A percentile compares a stretch with the other conserved stretches of the same genome.
These are phyloP conservation scores for Cyphomyrus discorhynchus DNA, from an alignment of 2,113 vertebrate genomes.

Conservation along the genomic window DNA sequence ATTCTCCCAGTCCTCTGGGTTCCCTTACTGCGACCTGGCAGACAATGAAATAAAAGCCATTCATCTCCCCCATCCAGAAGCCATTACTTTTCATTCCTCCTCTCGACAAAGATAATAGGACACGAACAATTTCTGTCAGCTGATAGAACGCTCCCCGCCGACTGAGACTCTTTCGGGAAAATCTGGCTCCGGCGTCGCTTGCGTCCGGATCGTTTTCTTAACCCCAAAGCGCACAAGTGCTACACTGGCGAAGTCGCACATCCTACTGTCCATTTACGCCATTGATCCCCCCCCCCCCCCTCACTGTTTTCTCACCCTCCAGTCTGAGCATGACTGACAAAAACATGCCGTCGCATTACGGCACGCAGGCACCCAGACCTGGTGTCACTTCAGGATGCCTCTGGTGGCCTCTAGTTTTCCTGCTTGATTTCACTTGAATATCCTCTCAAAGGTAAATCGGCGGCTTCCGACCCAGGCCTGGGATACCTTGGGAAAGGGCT, in stretches of 20 bases:
- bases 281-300: not conserved
- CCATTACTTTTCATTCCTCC: constrained; percentile 42
- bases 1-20: not conserved
- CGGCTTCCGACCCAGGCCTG: not conserved
- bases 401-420: not conserved
- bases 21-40: constrained; percentile 21
- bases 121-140: constrained; percentile 42
- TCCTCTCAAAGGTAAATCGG: not conserved
- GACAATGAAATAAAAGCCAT: constrained; percentile 37
- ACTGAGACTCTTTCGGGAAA: constrained; percentile 30
- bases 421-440: not conserved
- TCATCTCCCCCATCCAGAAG: constrained; percentile 39
- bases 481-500: not conserved
- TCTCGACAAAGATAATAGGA: constrained; percentile 44
- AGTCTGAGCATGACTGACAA: not conserved
- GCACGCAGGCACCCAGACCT: not conserved
- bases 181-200: not conserved
- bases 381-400: not conserved
- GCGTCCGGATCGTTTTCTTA: not conserved
- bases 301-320: not conserved
- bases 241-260: not conserved
- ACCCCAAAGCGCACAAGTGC: not conserved
- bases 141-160: constrained; percentile 38
- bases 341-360: not conserved
- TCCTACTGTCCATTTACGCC: not conserved